Conservation (phyloP, 2,888 invertebrate species). For the Alentia gelatinosa region DNA sequence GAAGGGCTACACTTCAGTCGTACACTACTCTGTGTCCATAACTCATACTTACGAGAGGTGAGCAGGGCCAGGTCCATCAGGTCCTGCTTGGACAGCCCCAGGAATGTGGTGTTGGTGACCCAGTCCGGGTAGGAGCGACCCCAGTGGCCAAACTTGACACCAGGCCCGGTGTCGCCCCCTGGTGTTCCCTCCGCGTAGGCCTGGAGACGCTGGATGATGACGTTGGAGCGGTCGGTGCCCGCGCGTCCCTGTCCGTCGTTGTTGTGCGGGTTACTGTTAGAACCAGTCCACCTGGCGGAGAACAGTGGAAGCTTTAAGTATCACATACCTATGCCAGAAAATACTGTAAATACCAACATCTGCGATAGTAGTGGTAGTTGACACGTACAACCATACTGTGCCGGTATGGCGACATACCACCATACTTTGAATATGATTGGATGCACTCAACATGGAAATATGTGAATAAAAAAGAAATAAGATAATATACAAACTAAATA, state of each 20-base stretch:
- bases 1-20: no score
- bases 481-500: no score
- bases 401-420: no score
- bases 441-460: no score
- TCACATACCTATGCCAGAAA: no score
- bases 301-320: no score
- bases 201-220: conserved; percentile 71
- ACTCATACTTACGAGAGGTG: conserved; percentile 67
- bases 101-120: conserved; percentile 70
- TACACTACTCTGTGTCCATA: no score
- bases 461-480: no score
- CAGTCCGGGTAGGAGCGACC: conserved; percentile 76
- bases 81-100: conserved; percentile 72
- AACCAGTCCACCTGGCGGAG: conserved; percentile 79
- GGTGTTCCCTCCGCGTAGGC: conserved; percentile 72
- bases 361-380: no score
- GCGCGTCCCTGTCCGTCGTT: conserved; percentile 79
- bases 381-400: no score
- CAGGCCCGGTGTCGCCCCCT: conserved; percentile 60
- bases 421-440: no score
- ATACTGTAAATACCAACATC: no score
- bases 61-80: conserved; percentile 73
- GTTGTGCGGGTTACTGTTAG: conserved; percentile 78
- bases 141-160: conserved; percentile 73
- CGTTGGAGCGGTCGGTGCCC: conserved; percentile 79